Base-by-base conservation (phyloP, 2,888 invertebrate genomes). In the Dexiosoma caninum region DNA sequence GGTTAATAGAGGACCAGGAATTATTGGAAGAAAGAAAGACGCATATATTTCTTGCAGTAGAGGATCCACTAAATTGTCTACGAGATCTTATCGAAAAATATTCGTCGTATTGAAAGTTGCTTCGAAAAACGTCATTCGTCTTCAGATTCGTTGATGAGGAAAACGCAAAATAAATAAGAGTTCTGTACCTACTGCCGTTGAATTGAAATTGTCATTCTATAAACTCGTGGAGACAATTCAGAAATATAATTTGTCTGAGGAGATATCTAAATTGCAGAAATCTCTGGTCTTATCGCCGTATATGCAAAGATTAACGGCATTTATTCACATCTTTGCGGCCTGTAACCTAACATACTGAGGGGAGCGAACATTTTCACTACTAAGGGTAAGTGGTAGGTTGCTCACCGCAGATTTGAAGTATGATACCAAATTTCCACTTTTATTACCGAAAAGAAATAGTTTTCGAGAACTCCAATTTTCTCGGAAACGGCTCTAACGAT, bases 381-480 rank as follows among this genome's bases (percentile, higher is more conserved):
- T 42, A 14, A 42, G 14, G 14, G 42, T 16, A 16, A 9, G 42
- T 1, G 42, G 14, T 1, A 42, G 14, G 8, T n/a, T n/a, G n/a
- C n/a, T 66, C n/a, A 66, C 49, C n/a, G 49, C 64, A 14, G 16
- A 35, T 8, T 19, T 66, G 7, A 23, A 59, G 4, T 46, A 70
- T 37, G 8, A 37, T 3, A 55, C 55, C 4, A 55, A 35, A 35
- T 55, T 55, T 7, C 19, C 55, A 35, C 55, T 55, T n/a, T n/a
- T n/a, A n/a, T n/a, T n/a, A n/a, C n/a, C n/a, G n/a, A n/a, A n/a
- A n/a, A n/a, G n/a, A n/a, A n/a, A n/a, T n/a, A n/a, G n/a, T n/a
- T n/a, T n/a, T n/a, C n/a, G n/a, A n/a, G n/a, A n/a, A n/a, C n/a
- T n/a, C n/a, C n/a, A n/a, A n/a, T n/a, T n/a, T n/a, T n/a, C n/a